Conservation (phyloP, 2,888 invertebrate genomes). For the Epsilonema sp. region DNA sequence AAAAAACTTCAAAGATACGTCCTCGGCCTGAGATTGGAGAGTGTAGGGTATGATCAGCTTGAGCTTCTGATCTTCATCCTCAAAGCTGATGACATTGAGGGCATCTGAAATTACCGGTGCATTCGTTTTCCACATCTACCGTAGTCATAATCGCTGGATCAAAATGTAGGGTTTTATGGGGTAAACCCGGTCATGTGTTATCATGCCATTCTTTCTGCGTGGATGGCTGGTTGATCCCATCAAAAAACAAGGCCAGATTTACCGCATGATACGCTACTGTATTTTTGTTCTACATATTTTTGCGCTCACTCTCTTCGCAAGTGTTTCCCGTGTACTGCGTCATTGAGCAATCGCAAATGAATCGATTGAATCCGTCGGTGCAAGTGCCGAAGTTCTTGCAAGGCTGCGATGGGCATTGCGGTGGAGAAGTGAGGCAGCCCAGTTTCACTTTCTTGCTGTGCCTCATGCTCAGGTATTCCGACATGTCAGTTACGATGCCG, state of each 20-base stretch:
- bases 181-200: no score
- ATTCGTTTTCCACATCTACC: no score
- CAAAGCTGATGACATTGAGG: no score
- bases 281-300: background rate
- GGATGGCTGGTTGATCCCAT: no score
- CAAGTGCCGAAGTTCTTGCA: conserved; percentile 74
- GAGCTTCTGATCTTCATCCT: conserved; percentile 57
- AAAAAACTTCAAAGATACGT: conserved; percentile 61
- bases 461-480: conserved; percentile 66
- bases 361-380: conserved; percentile 82
- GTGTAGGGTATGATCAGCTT: conserved; percentile 50
- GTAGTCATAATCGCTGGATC: no score
- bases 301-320: conserved; percentile 53
- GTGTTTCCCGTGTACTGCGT: conserved; percentile 72
- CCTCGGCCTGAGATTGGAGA: conserved; percentile 63
- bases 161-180: background rate
- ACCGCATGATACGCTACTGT: background rate
- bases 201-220: no score
- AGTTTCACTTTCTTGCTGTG: conserved; percentile 73
- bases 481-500: conserved; percentile 65
- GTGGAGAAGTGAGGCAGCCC: conserved; percentile 51
- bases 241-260: no score
- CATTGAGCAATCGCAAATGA: conserved; percentile 71
- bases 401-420: conserved; percentile 45
- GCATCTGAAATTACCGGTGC: no score